These are phyloP conservation scores for Megaceryle alcyon DNA, from an alignment of 2,797 vertebrate genomes.

Conservation along the genomic window DNA sequence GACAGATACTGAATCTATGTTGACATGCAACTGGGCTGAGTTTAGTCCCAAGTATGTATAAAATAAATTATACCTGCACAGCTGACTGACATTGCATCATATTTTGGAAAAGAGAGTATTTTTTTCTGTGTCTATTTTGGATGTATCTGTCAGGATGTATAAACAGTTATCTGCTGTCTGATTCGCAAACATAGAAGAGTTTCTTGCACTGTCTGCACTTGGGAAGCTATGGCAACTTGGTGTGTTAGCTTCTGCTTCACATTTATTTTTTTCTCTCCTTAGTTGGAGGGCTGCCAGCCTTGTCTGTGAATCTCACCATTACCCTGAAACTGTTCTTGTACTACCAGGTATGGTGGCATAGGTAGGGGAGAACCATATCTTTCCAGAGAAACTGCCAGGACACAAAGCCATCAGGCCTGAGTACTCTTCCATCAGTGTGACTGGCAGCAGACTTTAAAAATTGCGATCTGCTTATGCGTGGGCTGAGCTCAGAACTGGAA, in stretches of 20 bases:
- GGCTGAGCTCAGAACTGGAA: background rate
- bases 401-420: background rate
- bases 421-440: background rate
- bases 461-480: background rate
- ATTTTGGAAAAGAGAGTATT: background rate
- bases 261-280: background rate
- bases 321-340: constrained; percentile 66
- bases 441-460: background rate
- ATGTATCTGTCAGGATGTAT: background rate
- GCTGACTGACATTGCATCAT: background rate
- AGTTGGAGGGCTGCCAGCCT: constrained; percentile 18
- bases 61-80: background rate
- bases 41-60: background rate
- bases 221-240: background rate
- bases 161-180: background rate
- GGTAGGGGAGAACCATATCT: background rate
- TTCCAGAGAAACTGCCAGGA: background rate
- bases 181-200: background rate
- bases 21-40: background rate
- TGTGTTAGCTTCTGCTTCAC: background rate
- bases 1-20: background rate
- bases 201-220: background rate
- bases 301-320: constrained; percentile 32
- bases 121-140: background rate
- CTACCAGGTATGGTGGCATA: constrained; percentile 34